A percentile compares a stretch with the other conserved stretches of the same genome.
Evolutionary conservation across 64 coral and sea anemone genomes (phyloP).

Genomic region (Hydrozoanthus tunicans): DNA sequence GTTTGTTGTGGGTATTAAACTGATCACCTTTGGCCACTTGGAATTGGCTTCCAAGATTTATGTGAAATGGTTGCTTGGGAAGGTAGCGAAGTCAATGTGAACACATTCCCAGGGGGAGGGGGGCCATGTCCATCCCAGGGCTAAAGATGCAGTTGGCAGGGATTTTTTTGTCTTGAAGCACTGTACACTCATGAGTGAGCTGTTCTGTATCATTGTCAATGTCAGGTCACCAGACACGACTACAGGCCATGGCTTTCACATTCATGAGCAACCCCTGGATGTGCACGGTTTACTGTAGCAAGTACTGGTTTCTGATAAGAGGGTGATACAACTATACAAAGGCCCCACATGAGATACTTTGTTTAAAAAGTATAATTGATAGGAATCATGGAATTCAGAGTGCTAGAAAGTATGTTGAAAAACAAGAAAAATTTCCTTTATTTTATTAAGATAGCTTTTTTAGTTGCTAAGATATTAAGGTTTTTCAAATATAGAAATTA

Average conservation of each 20-base stretch:
- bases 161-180: neutral
- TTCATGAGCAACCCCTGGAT: neutral
- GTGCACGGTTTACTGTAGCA: neutral
- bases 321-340: neutral
- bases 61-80: neutral
- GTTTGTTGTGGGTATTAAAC: neutral
- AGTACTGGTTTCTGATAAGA: neutral
- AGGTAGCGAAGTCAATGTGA: neutral
- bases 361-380: too few relatives aligned
- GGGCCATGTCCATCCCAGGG: neutral
- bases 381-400: too few relatives aligned
- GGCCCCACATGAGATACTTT: conserved; percentile 24
- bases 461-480: too few relatives aligned
- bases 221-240: conserved; percentile 19
- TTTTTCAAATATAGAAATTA: too few relatives aligned
- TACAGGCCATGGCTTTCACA: neutral
- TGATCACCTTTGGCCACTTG: neutral
- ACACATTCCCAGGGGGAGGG: neutral
- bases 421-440: too few relatives aligned
- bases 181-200: neutral
- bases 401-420: too few relatives aligned
- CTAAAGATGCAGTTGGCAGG: neutral
- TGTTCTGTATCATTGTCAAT: neutral
- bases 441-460: too few relatives aligned
- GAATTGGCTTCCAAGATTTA: neutral